Evolutionary conservation across 2,888 invertebrate species (phyloP), one percentile per base, ranked within the genome.

Genomic region (Aethes cnicana): DNA sequence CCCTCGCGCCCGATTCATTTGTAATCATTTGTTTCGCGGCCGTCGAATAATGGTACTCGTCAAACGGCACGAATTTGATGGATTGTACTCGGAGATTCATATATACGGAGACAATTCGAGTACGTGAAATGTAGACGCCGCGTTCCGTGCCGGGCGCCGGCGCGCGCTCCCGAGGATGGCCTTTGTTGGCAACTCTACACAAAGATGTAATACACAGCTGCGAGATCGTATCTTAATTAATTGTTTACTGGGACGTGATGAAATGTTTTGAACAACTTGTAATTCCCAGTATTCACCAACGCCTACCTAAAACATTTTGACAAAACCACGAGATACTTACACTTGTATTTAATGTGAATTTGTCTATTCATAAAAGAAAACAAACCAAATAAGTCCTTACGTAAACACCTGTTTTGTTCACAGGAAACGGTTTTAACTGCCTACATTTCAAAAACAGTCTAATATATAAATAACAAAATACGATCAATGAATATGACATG

Each of bases 21-120:
- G 88, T 88, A 84, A 88, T 87, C 88, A 86, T 89, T 89, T 89
- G 88, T 87, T 89, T 88, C 84, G 80, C 77, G 72, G 76, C 77
- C 76, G 72, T 80, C 82, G 80, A 80, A 86, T 85, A 82, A 84
- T 80, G 81, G 79, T 68, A 68, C 72, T 78, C 75, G 77, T 83
- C 81, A 80, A 81, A 84, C 72, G 68, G 73, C 67, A 77, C 64
- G 73, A 81, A 81, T 82, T 81, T 86, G 83, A 88, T 86, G 74
- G 78, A 86, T 86, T 73, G 52, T 55, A 47, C 49, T 43, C 20
- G 23, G 41, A 17, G 42, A 72, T 69, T 61, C 50, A 54, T 33
- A 55, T 55, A 59, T 64, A 64, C 56, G 62, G 66, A 66, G 52
- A 57, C 57, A 56, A 66, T 68, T 65, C 62, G 57, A 63, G 64